These are phyloP conservation scores for Micropoecilia bifurca DNA, from an alignment of 2,797 vertebrate species.

Conservation along the genomic window DNA sequence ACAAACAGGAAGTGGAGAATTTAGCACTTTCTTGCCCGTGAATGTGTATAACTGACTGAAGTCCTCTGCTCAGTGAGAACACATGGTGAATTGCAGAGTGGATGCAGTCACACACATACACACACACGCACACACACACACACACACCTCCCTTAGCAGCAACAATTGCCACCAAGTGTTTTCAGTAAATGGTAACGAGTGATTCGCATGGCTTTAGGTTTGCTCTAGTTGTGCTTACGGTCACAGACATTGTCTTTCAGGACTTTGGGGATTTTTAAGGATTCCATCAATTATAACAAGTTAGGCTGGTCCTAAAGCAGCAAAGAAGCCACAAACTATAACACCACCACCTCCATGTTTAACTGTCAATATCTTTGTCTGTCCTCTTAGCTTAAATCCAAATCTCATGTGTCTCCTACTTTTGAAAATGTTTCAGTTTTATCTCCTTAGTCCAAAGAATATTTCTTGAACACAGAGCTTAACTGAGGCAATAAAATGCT, in stretches of 20 bases:
- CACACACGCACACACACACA: constrained; percentile 6
- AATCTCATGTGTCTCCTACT: neutral
- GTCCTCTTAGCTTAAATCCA: neutral
- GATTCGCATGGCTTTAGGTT: neutral
- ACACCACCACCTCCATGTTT: neutral
- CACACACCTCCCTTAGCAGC: neutral
- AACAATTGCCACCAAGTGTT: neutral
- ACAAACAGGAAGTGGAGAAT: constrained; percentile 69
- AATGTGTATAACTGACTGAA: constrained; percentile 36
- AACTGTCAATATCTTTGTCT: neutral
- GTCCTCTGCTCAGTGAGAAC: constrained; percentile 18
- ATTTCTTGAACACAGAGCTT: no score
- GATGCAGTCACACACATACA: constrained; percentile 15
- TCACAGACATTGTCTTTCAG: neutral
- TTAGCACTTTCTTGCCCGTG: constrained; percentile 66
- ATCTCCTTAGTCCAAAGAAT: neutral
- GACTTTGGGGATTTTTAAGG: neutral
- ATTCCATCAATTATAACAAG: neutral
- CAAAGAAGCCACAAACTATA: neutral
- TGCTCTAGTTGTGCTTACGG: neutral
- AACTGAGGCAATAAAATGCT: no score
- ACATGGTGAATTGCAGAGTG: constrained; percentile 42
- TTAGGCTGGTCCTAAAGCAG: neutral
- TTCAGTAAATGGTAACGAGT: neutral
- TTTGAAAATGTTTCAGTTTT: neutral